Evolutionary conservation across 2,797 vertebrate species (phyloP).

Genomic region (Saxicola maurus): DNA sequence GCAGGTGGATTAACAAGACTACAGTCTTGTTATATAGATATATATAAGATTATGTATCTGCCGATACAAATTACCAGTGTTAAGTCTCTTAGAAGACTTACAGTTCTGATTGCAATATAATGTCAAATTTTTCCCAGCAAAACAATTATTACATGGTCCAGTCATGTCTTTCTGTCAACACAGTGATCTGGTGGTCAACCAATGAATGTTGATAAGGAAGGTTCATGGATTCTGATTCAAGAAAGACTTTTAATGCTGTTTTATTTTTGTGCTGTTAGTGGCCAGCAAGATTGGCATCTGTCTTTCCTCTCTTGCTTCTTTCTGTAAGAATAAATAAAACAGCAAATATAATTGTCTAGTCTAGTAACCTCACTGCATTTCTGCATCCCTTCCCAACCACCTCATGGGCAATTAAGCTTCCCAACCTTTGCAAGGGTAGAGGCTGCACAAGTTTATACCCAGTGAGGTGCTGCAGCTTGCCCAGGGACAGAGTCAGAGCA

Average conservation of each 20-base stretch:
- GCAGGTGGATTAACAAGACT: background rate
- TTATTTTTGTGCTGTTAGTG: background rate
- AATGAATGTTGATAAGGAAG: background rate
- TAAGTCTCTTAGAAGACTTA: background rate
- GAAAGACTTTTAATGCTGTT: background rate
- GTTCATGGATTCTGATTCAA: background rate
- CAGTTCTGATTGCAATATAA: background rate
- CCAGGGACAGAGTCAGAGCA: background rate
- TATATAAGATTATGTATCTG: background rate
- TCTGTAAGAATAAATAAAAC: background rate
- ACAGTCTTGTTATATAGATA: background rate
- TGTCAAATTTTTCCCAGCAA: background rate
- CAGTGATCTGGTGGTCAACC: background rate
- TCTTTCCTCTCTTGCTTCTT: background rate
- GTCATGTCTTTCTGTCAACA: background rate
- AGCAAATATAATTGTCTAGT: background rate
- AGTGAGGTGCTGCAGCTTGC: background rate
- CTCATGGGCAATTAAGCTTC: background rate
- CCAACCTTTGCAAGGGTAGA: background rate
- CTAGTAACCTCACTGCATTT: background rate
- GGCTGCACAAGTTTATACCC: background rate
- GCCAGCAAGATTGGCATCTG: background rate
- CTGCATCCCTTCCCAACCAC: background rate
- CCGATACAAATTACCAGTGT: background rate
- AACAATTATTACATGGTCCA: background rate